These are phyloP conservation scores for Drosophila melanogaster DNA, from an alignment of 1,140 invertebrate genomes.

Conservation along the genomic window Release_6_plus_ISO1_MT NC_004354.4:6168501-6169000, in stretches of 20 bases:
- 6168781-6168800: slow-evolving; percentile 71
- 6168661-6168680: slow-evolving; percentile 56
- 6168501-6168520: slow-evolving; percentile 81
- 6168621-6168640: not conserved
- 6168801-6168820: slow-evolving; percentile 12
- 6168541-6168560: slow-evolving; percentile 27
- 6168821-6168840: not conserved
- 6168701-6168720: slow-evolving; percentile 83
- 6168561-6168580: slow-evolving; percentile 58
- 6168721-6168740: slow-evolving; percentile 43
- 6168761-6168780: slow-evolving; percentile 25
- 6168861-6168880: slow-evolving; percentile 47
- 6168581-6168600: slow-evolving; percentile 61
- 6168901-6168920: slow-evolving; percentile 54
- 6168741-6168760: slow-evolving; percentile 10
- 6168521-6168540: slow-evolving; percentile 70
- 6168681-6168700: slow-evolving; percentile 74
- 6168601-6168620: slow-evolving; percentile 63
- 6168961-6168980: not conserved
- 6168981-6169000: slow-evolving; percentile 8
- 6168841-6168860: not conserved
- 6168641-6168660: not conserved
- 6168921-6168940: slow-evolving; percentile 1
- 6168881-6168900: slow-evolving; percentile 50
- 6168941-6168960: slow-evolving; percentile 3